A percentile compares a stretch with the other conserved stretches of the same genome.
Conservation (phyloP, 2,113 vertebrate species). For the Candoia aspera region DNA sequence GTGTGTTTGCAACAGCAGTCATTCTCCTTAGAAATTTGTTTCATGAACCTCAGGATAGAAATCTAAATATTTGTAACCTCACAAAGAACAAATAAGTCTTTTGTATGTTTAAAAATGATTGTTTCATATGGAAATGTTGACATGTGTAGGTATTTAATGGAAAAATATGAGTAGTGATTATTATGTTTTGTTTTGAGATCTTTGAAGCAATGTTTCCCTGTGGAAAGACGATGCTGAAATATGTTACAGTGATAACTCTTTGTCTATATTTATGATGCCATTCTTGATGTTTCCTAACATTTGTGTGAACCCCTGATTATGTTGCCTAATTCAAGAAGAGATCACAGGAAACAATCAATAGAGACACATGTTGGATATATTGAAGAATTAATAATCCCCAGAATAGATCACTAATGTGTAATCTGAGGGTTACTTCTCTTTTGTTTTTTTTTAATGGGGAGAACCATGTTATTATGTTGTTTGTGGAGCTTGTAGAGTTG, state of each 20-base stretch:
- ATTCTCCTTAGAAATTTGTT: not conserved
- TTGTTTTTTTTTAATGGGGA: not conserved
- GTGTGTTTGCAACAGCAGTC: not conserved
- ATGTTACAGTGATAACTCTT: not conserved
- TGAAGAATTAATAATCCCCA: not conserved
- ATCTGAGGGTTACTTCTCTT: not conserved
- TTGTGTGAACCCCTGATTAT: not conserved
- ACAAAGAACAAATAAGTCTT: not conserved
- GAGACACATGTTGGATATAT: not conserved
- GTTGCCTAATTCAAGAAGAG: not conserved
- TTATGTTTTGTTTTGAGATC: not conserved
- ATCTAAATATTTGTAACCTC: not conserved
- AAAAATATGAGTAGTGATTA: not conserved
- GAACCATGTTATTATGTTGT: not conserved
- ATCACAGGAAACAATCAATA: not conserved
- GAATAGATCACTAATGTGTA: not conserved
- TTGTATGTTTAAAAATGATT: not conserved
- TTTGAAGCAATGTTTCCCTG: not conserved
- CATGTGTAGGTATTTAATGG: not conserved
- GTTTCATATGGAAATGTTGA: not conserved
- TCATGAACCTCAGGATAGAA: not conserved
- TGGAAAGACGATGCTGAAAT: not conserved
- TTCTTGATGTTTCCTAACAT: not conserved
- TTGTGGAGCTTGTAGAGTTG: not conserved
- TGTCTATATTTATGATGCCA: not conserved